Percentiles rank a stretch among this genome's conserved stretches.
Evolutionary conservation across 2,797 vertebrate genomes (phyloP).

Genomic region (Buphagus erythrorhynchus): DNA sequence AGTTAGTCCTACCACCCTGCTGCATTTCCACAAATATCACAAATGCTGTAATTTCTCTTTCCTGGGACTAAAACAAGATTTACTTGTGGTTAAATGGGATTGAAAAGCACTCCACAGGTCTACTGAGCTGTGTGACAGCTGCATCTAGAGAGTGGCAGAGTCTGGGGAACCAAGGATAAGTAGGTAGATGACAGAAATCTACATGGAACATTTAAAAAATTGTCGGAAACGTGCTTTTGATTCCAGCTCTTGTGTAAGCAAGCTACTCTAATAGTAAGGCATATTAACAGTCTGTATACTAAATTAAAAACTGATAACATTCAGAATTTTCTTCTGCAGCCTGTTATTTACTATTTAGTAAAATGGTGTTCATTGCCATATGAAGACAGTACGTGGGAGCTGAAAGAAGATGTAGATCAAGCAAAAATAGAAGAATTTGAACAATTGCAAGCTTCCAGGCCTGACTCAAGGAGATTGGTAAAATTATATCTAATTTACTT

Average conservation of each 20-base stretch:
- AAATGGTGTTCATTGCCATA: conserved; percentile 99
- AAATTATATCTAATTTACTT: conserved; percentile 66
- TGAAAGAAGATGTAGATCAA: conserved; percentile 97
- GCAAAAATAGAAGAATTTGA: conserved; percentile 98
- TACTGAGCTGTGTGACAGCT: not conserved
- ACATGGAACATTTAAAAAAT: not conserved
- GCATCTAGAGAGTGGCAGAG: not conserved
- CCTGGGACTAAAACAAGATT: not conserved
- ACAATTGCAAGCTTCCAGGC: conserved; percentile 91
- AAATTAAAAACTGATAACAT: conserved; percentile 67
- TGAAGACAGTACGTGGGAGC: conserved; percentile 99
- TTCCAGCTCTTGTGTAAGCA: not conserved
- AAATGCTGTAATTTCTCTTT: not conserved
- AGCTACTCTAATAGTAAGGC: not conserved
- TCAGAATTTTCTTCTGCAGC: conserved; percentile 81
- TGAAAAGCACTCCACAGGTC: not conserved
- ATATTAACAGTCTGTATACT: conserved; percentile 10
- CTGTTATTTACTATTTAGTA: conserved; percentile 98
- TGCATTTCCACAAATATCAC: not conserved
- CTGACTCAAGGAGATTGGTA: conserved; percentile 91
- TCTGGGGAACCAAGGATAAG: not conserved
- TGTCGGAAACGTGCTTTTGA: not conserved
- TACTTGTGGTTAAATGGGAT: not conserved
- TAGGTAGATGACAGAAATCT: not conserved
- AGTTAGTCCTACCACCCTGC: not conserved